Evolutionary conservation across 2,888 invertebrate species (phyloP), one percentile per base, ranked within the genome.

Genomic region (Zeuzera pyrina): DNA sequence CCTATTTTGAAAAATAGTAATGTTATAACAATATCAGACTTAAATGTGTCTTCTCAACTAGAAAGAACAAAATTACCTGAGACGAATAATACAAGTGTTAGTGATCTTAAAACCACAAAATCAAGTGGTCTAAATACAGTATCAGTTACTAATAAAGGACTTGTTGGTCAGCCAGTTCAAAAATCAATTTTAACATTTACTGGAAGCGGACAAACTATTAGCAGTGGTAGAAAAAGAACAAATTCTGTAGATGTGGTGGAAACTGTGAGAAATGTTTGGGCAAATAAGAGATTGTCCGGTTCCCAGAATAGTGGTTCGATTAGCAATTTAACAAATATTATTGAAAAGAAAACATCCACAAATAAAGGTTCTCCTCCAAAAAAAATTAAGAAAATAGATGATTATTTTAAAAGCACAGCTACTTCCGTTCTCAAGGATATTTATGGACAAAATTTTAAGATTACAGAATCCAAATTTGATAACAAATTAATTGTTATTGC

Each of bases 341-440:
- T 42, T 16, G 70, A 70, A 45, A 57, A 63, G 31, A 70, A 66
- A 50, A 35, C 46, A 28, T 35, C 49, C 12, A 12, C 46, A 2
- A 30, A 46, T 29, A 12, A 34, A 21, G 30, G 45, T 14, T 55
- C 63, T 6, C 72, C 76, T 3, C 68, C 73, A 10, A 42, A 43
- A 6, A 81, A 81, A 60, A 48, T 70, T 0, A 71, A 57, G 38
- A 83, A 72, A 55, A 78, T 81, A 13, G 70, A 79, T 45, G 68
- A 77, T 39, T 73, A 73, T 40, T 77, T 78, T 29, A 72, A 66
- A 52, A 57, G 30, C 1, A 49, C 47, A 22, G 69, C 66, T 4
- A 46, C 57, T 15, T 43, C 60, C n/a, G 41, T 77, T 12, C 44
- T 84, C 5, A 74, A 72, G 52, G 72, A 79, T 43, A 34, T 84